These are phyloP conservation scores for Drymonia ruficornis DNA, from an alignment of 2,888 invertebrate species.

Conservation along the genomic window DNA sequence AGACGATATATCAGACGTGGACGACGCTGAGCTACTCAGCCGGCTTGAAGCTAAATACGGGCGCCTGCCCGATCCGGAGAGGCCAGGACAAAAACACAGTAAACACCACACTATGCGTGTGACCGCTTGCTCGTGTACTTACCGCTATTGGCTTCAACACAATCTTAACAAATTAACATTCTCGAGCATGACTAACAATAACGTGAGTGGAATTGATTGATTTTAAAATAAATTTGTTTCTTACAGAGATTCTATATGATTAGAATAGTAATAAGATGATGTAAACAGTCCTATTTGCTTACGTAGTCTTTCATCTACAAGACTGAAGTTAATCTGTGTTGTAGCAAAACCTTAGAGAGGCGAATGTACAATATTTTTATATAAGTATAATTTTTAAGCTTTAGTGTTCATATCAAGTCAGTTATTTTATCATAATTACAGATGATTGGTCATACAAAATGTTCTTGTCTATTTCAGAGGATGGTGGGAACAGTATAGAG, in stretches of 20 bases:
- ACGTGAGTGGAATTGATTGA: slow-evolving; percentile 65
- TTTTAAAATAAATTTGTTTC: slow-evolving; percentile 20
- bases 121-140: slow-evolving; percentile 39
- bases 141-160: slow-evolving; percentile 51
- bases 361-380: not conserved
- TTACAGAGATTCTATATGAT: slow-evolving; percentile 11
- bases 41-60: slow-evolving; percentile 91
- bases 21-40: slow-evolving; percentile 88
- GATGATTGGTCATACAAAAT: not conserved
- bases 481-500: slow-evolving; percentile 73
- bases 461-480: slow-evolving; percentile 55
- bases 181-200: slow-evolving; percentile 68
- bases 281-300: not conserved
- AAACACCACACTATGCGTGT: slow-evolving; percentile 56
- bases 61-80: slow-evolving; percentile 84
- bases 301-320: not conserved
- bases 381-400: no score
- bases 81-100: slow-evolving; percentile 78
- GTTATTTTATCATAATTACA: not conserved
- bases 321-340: not conserved
- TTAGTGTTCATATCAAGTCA: not conserved
- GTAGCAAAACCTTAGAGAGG: not conserved
- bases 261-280: slow-evolving; percentile 2
- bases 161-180: slow-evolving; percentile 59
- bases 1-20: slow-evolving; percentile 86